These are phyloP conservation scores for Trichogramma dendrolimi DNA, from an alignment of 2,888 invertebrate genomes.

Conservation along the genomic window DNA sequence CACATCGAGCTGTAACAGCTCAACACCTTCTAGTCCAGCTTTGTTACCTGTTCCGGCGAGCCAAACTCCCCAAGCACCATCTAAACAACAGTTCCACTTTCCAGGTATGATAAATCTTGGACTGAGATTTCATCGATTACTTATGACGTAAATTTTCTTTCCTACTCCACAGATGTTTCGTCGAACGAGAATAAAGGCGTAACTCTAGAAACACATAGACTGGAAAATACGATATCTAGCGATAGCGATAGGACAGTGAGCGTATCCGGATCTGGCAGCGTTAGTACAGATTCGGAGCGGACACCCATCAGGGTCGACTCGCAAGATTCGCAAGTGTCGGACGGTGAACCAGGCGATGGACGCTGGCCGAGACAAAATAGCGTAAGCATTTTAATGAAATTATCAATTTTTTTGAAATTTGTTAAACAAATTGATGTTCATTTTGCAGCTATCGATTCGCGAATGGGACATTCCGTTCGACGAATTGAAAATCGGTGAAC, in stretches of 20 bases:
- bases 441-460: slow-evolving; percentile 72
- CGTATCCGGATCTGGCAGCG: slow-evolving; percentile 65
- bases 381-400: slow-evolving; percentile 48
- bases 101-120: slow-evolving; percentile 57
- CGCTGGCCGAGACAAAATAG: slow-evolving; percentile 80
- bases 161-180: slow-evolving; percentile 40
- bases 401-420: slow-evolving; percentile 25
- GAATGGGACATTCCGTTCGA: slow-evolving; percentile 99
- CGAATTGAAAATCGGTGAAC: slow-evolving; percentile 80
- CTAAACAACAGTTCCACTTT: slow-evolving; percentile 71
- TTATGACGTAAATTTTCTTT: slow-evolving; percentile 9
- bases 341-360: slow-evolving; percentile 57
- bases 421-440: slow-evolving; percentile 1
- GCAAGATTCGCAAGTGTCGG: slow-evolving; percentile 75
- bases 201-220: slow-evolving; percentile 56
- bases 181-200: slow-evolving; percentile 53
- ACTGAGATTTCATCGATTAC: neutral
- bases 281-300: slow-evolving; percentile 79
- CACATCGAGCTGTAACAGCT: slow-evolving; percentile 93
- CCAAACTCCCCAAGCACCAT: slow-evolving; percentile 52
- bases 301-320: slow-evolving; percentile 76
- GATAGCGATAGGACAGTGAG: slow-evolving; percentile 71
- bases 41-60: slow-evolving; percentile 57
- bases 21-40: slow-evolving; percentile 93
- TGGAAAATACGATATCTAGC: slow-evolving; percentile 59